Evolutionary conservation across 2,113 vertebrate species (phyloP), one percentile per base, ranked within the genome.

Genomic region (Cervus canadensis): DNA sequence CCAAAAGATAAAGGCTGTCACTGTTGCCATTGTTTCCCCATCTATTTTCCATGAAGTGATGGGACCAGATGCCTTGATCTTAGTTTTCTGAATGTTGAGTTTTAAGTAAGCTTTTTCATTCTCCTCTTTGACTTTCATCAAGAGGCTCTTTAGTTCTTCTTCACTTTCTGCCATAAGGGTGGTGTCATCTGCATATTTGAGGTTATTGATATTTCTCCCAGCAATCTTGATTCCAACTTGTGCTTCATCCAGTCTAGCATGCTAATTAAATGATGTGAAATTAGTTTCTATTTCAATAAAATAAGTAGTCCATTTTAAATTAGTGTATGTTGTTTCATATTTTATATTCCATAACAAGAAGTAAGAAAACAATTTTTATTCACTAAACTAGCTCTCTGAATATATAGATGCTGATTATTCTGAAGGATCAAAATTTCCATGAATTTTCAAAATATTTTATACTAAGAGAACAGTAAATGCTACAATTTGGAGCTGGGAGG

Each of bases 251-350:
- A 71, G n/a, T 71, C n/a, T 71, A 36, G 19, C 67, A 71, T 36
- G 67, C 36, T 71, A 94, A 81, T 76, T 84, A 87, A 78, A 28
- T 95, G 15, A 52, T 48, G 2, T 48, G 2, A 16, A 94, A 95
- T 98, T 40, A 94, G 33, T 71, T 91, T 90, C 3, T 52, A 71
- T 54, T 83, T 76, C 1, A 67, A 23, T 85, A 94, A 97, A 96
- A 82, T 50, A 5, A 96, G 60, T 25, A 16, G 13, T 13, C 87
- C 21, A 36, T 30, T 89, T 92, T 36, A 64, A 86, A 13, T 83
- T 4, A 2, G 9, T 4, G 1, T 84, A 67, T 74, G 0, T 56
- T 62, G 5, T 62, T 92, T 81, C 0, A 56, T 50, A 82, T 87
- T 87, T 95, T 92, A 76, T 54, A 10, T 89, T 87, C 6, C 6